Base-by-base conservation (phyloP, 2,888 invertebrate genomes). In the Resseliella maxima region DNA sequence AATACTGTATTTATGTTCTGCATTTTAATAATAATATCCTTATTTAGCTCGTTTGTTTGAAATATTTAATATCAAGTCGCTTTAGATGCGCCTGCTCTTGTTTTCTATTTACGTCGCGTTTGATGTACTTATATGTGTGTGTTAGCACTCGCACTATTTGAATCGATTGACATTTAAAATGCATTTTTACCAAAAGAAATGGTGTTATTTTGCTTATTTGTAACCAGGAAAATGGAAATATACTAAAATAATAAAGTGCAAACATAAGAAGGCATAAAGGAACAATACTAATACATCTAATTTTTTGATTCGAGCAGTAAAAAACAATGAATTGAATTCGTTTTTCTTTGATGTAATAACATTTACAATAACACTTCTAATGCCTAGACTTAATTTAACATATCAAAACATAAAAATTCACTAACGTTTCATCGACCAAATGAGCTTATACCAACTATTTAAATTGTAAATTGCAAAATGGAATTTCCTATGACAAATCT, bases 61-160 rank as follows among this genome's bases (percentile, higher is more conserved):
- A 72, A 72, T 15, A 72, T 72, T 72, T 35, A 15, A 72, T 72
- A 72, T 72, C 35, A 72, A 72, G 12, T 72, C 72, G 72, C 31
- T 35, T 5, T 72, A 15, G 72, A 31, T 72, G 31, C 15, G 31
- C 72, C 15, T 31, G 3, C 59, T 59, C 24, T 31, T n/a, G 24
- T 72, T 15, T 31, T 31, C n/a, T 15, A 15, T 31, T 1, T 72
- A n/a, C n/a, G n/a, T 72, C 31, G 72, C 31, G 72, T 72, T 12
- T 35, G n/a, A n/a, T n/a, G n/a, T n/a, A n/a, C n/a, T n/a, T n/a
- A n/a, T n/a, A n/a, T n/a, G n/a, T n/a, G n/a, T n/a, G n/a, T n/a
- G n/a, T n/a, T n/a, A n/a, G n/a, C 18, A 15, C 8, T 50, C 18
- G 50, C 21, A n/a, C n/a, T n/a, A 12, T 18, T 6, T 50, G 21